Conservation (phyloP, 2,797 vertebrate genomes). For the Epinephelus malabaricus region DNA sequence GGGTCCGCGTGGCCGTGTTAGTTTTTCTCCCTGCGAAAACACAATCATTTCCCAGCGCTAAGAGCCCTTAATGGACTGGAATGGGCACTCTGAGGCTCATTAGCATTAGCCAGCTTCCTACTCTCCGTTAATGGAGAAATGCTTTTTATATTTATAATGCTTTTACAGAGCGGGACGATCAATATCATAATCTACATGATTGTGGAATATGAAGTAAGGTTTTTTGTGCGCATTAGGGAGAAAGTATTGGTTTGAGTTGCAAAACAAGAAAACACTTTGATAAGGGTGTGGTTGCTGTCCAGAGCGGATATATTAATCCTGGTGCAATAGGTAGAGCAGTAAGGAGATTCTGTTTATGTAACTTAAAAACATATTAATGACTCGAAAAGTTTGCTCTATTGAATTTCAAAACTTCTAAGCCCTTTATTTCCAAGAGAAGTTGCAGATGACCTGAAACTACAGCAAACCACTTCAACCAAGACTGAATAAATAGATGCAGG, state of each 20-base stretch:
- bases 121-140: conserved; percentile 84
- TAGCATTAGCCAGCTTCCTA: conserved; percentile 87
- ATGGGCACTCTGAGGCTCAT: conserved; percentile 87
- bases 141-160: conserved; percentile 88
- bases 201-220: conserved; percentile 84
- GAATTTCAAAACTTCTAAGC: conserved; percentile 39
- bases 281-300: conserved; percentile 72
- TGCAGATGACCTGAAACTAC: neutral
- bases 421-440: neutral
- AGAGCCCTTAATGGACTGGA: conserved; percentile 87
- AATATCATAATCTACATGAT: conserved; percentile 85
- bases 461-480: conserved; percentile 3
- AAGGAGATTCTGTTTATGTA: conserved; percentile 42
- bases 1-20: conserved; percentile 78
- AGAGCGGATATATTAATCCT: conserved; percentile 53
- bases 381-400: conserved; percentile 34
- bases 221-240: conserved; percentile 79
- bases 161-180: conserved; percentile 83
- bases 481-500: neutral
- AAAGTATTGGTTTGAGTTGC: conserved; percentile 83
- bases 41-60: conserved; percentile 85
- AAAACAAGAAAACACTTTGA: conserved; percentile 82
- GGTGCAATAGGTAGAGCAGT: conserved; percentile 52
- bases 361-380: conserved; percentile 39
- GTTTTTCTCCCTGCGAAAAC: conserved; percentile 82